Conservation (phyloP, 2,888 invertebrate species). For the Zaprionus obscuricornis region DNA sequence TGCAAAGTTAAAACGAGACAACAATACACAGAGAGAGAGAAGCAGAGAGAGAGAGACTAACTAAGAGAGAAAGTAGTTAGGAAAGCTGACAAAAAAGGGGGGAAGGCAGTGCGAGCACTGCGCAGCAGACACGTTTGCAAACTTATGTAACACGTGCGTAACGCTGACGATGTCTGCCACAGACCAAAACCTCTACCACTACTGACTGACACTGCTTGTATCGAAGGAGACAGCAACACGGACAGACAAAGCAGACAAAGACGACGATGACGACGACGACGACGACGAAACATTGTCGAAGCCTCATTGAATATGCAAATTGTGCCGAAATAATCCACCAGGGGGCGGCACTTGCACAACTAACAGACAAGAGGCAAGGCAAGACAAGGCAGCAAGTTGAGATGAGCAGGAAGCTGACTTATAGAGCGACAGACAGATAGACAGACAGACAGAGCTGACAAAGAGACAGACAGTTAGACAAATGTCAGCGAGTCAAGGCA, state of each 20-base stretch:
- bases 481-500: constrained; percentile 65
- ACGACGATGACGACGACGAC: background rate
- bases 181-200: constrained; percentile 1
- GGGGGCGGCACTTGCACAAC: constrained; percentile 42
- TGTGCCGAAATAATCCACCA: constrained; percentile 67
- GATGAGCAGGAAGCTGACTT: constrained; percentile 46
- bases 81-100: background rate
- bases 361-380: constrained; percentile 3
- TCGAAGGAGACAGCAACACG: constrained; percentile 5
- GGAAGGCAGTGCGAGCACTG: background rate
- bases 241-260: background rate
- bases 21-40: background rate
- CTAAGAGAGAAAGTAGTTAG: background rate
- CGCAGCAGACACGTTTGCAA: constrained; percentile 56
- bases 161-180: constrained; percentile 20
- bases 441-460: constrained; percentile 14
- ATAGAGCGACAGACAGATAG: constrained; percentile 31
- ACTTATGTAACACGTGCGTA: constrained; percentile 70
- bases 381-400: background rate
- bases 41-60: background rate
- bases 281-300: constrained; percentile 35
- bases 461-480: constrained; percentile 42
- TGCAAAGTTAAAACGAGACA: constrained; percentile 51
- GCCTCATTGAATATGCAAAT: constrained; percentile 80
- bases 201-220: no score